phyloP scores from a whole-genome alignment of 2,797 vertebrate species.

The Mastacembelus armatus region DNA sequence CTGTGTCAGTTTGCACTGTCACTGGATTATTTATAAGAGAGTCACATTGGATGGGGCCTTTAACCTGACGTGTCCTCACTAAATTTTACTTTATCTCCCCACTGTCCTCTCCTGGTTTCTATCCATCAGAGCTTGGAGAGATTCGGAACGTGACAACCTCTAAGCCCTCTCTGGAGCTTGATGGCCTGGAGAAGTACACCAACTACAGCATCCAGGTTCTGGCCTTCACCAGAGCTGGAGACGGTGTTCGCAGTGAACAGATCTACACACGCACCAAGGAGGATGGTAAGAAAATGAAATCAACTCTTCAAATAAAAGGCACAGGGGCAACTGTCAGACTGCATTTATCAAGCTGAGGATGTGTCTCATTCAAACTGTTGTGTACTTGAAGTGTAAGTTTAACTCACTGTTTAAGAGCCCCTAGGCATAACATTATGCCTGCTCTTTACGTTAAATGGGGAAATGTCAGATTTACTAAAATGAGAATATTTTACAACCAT shows the following conservation, averaged over 20 bases:
- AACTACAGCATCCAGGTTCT: constrained; percentile 98
- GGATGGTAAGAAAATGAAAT: constrained; percentile 84
- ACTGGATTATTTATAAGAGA: constrained; percentile 9
- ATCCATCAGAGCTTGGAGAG: constrained; percentile 90
- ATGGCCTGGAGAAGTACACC: constrained; percentile 96
- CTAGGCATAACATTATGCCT: constrained; percentile 8
- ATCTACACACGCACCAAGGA: constrained; percentile 97
- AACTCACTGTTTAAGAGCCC: neutral
- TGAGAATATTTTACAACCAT: constrained; percentile 9
- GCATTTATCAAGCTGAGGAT: neutral
- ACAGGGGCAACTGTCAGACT: neutral
- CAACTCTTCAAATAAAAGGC: constrained; percentile 1
- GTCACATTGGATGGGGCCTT: neutral
- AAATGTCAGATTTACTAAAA: constrained; percentile 11
- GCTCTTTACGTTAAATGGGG: constrained; percentile 17
- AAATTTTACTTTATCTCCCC: neutral
- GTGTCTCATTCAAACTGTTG: neutral
- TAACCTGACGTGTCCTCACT: constrained; percentile 4
- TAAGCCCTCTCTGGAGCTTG: constrained; percentile 93
- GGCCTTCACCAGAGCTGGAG: constrained; percentile 95
- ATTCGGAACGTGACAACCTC: constrained; percentile 95
- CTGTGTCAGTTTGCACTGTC: constrained; percentile 3
- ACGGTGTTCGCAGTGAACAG: constrained; percentile 95
- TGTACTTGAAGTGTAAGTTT: neutral
- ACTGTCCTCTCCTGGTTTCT: neutral